These are phyloP conservation scores for Brachypalpus laphriformis DNA, from an alignment of 2,888 invertebrate species.

Conservation along the genomic window DNA sequence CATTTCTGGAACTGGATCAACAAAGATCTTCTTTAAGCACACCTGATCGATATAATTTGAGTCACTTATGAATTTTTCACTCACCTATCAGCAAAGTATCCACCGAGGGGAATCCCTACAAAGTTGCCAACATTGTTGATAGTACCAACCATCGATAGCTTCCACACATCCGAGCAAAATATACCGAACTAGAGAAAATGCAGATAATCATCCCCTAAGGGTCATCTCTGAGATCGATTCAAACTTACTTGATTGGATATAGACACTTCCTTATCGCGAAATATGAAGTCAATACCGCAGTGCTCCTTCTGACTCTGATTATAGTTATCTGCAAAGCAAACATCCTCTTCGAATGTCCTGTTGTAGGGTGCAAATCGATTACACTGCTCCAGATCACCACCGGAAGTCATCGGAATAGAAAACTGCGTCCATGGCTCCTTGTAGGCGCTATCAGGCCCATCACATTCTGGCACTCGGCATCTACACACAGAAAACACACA, in stretches of 20 bases:
- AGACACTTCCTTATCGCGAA: conserved; percentile 85
- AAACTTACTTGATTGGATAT: conserved; percentile 87
- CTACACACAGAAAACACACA: conserved; percentile 74
- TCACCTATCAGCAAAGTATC: conserved; percentile 87
- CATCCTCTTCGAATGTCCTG: conserved; percentile 59
- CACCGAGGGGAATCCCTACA: conserved; percentile 87
- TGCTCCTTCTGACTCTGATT: conserved; percentile 79
- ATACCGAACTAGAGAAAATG: conserved; percentile 77
- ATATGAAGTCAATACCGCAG: conserved; percentile 84
- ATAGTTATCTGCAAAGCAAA: conserved; percentile 83
- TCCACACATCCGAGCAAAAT: conserved; percentile 85
- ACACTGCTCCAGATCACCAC: conserved; percentile 83
- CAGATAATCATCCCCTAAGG: background rate
- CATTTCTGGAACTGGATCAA: too few species aligned
- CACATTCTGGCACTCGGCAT: conserved; percentile 82
- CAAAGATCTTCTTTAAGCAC: too few species aligned
- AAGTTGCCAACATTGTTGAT: conserved; percentile 90
- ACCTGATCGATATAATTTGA: too few species aligned
- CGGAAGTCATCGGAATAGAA: conserved; percentile 80
- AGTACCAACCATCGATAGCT: conserved; percentile 89
- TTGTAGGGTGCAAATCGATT: conserved; percentile 79
- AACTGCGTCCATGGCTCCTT: conserved; percentile 84
- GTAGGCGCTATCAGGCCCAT: conserved; percentile 77
- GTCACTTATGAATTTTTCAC: background rate
- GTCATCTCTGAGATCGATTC: conserved; percentile 47